These are phyloP conservation scores for Sesia apiformis DNA, from an alignment of 2,888 invertebrate genomes.

Conservation along the genomic window DNA sequence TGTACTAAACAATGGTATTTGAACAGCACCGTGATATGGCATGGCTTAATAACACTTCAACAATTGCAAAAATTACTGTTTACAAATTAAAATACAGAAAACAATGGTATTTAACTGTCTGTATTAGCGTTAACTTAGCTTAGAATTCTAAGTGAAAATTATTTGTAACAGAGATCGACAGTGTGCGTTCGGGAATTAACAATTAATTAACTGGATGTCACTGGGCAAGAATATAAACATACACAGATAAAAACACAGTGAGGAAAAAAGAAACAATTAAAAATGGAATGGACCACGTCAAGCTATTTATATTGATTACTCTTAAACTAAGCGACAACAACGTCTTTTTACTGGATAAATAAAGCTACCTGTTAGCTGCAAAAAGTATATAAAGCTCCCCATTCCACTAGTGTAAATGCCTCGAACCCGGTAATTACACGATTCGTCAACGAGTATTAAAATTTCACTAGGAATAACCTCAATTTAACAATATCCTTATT, in stretches of 20 bases:
- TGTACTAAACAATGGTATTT: background rate
- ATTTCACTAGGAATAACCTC: slow-evolving; percentile 58
- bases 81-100: slow-evolving; percentile 1
- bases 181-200: slow-evolving; percentile 32
- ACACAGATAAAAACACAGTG: too few species aligned
- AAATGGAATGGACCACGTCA: too few species aligned
- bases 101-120: background rate
- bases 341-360: background rate
- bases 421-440: slow-evolving; percentile 38
- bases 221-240: too few species aligned
- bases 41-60: slow-evolving; percentile 18
- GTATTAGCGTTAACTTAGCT: slow-evolving; percentile 1
- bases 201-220: too few species aligned
- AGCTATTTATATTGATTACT: too few species aligned
- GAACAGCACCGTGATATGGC: slow-evolving; percentile 49
- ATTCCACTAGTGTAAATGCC: slow-evolving; percentile 24
- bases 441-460: slow-evolving; percentile 67
- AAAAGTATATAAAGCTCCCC: slow-evolving; percentile 19
- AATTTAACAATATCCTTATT: slow-evolving; percentile 60
- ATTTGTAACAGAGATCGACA: slow-evolving; percentile 25
- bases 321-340: too few species aligned
- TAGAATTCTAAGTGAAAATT: slow-evolving; percentile 1
- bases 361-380: slow-evolving; percentile 1
- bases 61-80: slow-evolving; percentile 5
- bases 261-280: too few species aligned